Evolutionary conservation across 1,140 invertebrate genomes (phyloP), one percentile per base, ranked within the genome.

Genomic region (Spodoptera litura): DNA sequence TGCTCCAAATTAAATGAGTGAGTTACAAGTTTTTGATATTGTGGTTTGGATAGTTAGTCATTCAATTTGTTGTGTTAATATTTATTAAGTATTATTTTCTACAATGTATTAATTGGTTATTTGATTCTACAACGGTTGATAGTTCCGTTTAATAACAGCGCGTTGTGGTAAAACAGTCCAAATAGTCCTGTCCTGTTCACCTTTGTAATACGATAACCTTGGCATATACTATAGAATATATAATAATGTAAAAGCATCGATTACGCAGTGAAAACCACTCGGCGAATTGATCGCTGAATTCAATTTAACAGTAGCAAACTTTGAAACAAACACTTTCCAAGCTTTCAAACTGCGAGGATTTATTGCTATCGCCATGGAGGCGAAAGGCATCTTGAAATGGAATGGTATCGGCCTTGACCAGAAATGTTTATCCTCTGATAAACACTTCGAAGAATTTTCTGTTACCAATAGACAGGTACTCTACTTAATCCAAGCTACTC

Each of bases 391-490:
- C 49, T 70, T 52, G 49, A 52, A 70, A 31, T 70, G 66, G 12
- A n/a, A 51, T 52, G 64, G 66, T 6, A 38, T 3, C 61, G 38
- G 49, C 66, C 66, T 70, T 70, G 66, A 70, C 64, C 64, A 49
- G 15, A 52, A 53, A 27, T 52, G 20, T 31, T 70, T 70, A 27
- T 12, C 20, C 12, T 27, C 25, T 49, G 12, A 70, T 70, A 70
- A 70, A 70, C 49, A 70, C 12, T 52, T 52, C 44, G 49, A 53
- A 70, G 66, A 70, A 70, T 53, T 70, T 70, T 70, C 49, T 49
- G 49, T 27, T 25, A 53, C 44, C 25, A 11, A 31, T 31, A 52
- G 25, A 49, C 27, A 20, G 55, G n/a, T 49, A 10, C 52, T n/a
- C 15, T n/a, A 55, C 38, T 55, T 55, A 4, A 15, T 55, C 12